Evolutionary conservation across 2,113 vertebrate genomes (phyloP).

Genomic region (Mesembrinibis cayennensis): DNA sequence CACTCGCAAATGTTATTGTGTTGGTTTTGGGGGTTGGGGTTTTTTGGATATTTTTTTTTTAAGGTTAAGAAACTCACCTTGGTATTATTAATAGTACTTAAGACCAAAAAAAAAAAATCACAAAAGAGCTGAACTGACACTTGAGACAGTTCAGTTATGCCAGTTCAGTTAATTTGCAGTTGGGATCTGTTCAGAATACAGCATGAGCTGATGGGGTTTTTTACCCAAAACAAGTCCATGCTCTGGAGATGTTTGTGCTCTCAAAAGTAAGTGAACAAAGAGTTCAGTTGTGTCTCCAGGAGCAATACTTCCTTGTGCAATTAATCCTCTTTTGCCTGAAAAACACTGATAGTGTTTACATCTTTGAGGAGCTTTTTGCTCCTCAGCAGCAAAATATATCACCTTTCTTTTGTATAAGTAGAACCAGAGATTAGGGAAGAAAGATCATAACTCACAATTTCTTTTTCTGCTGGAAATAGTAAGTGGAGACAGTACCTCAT

Average conservation of each 20-base stretch:
- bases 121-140: background rate
- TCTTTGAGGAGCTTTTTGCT: constrained; percentile 4
- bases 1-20: background rate
- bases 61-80: background rate
- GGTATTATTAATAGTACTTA: background rate
- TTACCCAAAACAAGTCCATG: background rate
- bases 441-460: background rate
- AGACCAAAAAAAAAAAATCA: no score
- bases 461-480: background rate
- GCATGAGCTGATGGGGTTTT: background rate
- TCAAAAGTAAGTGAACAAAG: background rate
- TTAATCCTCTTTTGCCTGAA: background rate
- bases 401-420: background rate
- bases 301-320: background rate
- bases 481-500: background rate
- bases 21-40: background rate
- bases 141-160: background rate
- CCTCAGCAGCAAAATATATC: background rate
- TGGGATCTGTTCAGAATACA: background rate
- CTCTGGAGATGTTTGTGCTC: background rate
- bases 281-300: background rate
- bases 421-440: background rate
- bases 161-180: background rate
- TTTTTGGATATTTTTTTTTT: background rate
- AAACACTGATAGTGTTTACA: background rate